Conservation (phyloP, 2,797 vertebrate species). For the Lateolabrax maculatus region DNA sequence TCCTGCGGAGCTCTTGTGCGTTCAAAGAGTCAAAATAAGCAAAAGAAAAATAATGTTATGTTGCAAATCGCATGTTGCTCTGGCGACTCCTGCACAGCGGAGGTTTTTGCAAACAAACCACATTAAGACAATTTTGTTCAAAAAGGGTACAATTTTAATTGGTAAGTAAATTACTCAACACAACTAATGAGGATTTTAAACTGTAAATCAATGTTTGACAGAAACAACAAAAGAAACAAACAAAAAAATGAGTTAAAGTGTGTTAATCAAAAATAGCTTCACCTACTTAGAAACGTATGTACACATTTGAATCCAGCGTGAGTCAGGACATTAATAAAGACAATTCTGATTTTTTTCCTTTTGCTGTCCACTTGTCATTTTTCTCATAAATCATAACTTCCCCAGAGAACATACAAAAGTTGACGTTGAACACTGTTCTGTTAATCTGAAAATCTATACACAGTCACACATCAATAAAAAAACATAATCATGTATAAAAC, state of each 20-base stretch:
- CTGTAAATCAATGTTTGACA: conserved; percentile 5
- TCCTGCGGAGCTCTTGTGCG: too few species aligned
- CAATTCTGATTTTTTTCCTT: not conserved
- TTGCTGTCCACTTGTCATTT: not conserved
- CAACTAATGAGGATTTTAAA: not conserved
- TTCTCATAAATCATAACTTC: not conserved
- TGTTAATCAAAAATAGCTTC: conserved; percentile 49
- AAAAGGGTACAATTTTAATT: conserved; percentile 64
- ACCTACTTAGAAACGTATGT: conserved; percentile 48
- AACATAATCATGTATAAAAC: conserved; percentile 40
- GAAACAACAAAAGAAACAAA: not conserved
- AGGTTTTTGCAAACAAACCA: not conserved
- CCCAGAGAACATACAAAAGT: not conserved
- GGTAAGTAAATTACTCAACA: conserved; percentile 24
- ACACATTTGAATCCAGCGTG: conserved; percentile 27
- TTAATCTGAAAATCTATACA: conserved; percentile 27
- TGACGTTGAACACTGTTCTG: not conserved
- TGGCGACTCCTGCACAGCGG: too few species aligned
- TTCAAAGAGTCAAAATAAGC: too few species aligned
- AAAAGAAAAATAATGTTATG: too few species aligned
- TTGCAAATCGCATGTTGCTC: too few species aligned
- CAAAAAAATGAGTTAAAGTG: not conserved
- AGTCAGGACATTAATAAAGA: not conserved
- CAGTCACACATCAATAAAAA: conserved; percentile 4
- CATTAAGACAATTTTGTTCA: conserved; percentile 8